Percentiles rank a stretch among this genome's conserved stretches.
Evolutionary conservation across 1,140 invertebrate genomes (phyloP).

Genomic region (Conus betulinus): DNA sequence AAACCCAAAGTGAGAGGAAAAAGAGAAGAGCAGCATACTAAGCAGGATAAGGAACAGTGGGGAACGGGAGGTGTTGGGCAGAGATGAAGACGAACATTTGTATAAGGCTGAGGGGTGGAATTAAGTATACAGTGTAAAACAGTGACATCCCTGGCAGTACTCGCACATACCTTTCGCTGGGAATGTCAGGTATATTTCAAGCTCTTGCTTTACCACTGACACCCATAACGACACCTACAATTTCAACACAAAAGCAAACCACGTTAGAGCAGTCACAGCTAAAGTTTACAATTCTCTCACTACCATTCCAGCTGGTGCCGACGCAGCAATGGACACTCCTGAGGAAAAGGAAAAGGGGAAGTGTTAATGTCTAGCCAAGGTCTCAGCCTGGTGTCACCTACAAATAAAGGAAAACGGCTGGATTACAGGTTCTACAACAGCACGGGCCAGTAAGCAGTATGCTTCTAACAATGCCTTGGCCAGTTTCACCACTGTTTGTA

Average conservation of each 20-base stretch:
- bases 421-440: not conserved
- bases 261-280: constrained; percentile 2
- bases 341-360: constrained; percentile 30
- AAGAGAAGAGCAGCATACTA: too few relatives aligned
- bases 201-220: constrained; percentile 30
- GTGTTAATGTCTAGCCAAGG: not conserved
- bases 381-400: constrained; percentile 1
- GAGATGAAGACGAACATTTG: not conserved
- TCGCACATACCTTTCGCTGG: not conserved
- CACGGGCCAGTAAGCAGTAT: not conserved
- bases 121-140: not conserved
- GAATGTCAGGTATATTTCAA: constrained; percentile 25
- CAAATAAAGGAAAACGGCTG: not conserved
- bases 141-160: not conserved
- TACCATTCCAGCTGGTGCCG: not conserved
- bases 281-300: not conserved
- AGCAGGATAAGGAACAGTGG: too few relatives aligned
- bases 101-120: not conserved
- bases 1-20: too few relatives aligned
- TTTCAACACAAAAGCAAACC: constrained; percentile 34
- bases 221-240: constrained; percentile 38
- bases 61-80: too few relatives aligned
- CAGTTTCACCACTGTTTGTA: not conserved
- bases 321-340: not conserved
- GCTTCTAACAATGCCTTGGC: too few relatives aligned